Conservation (phyloP, 37 sponge, comb jelly and placozoan genomes). For the Spongilla lacustris region DNA sequence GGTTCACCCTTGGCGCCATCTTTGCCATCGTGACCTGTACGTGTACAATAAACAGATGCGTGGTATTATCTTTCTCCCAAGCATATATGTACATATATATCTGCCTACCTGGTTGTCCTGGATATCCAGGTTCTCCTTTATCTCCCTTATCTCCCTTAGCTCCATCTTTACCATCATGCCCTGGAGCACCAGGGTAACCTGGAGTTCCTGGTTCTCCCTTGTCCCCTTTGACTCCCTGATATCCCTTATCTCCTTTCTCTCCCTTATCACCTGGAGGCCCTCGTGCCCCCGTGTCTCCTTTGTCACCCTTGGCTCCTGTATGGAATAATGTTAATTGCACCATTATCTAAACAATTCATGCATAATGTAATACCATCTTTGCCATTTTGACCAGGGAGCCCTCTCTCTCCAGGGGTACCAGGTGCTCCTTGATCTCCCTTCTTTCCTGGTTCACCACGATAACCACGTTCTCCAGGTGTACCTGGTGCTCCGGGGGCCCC, state of each 20-base stretch:
- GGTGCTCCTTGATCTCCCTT: slow-evolving; percentile 19
- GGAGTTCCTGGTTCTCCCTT: slow-evolving; percentile 62
- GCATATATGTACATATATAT: too few relatives aligned
- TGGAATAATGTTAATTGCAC: too few relatives aligned
- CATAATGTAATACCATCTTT: too few relatives aligned
- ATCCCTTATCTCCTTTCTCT: slow-evolving; percentile 64
- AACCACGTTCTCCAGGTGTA: too few relatives aligned
- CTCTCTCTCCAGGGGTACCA: slow-evolving; percentile 42
- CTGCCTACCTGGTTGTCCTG: neutral
- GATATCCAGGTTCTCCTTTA: slow-evolving; percentile 8
- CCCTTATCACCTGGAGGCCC: neutral
- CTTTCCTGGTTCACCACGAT: neutral
- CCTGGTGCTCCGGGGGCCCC: too few relatives aligned
- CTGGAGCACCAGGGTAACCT: slow-evolving; percentile 8
- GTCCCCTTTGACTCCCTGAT: too few relatives aligned
- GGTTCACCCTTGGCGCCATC: too few relatives aligned
- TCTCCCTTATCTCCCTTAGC: neutral
- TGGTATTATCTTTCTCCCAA: too few relatives aligned
- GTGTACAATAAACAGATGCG: neutral
- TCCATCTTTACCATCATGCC: neutral
- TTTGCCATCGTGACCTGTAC: neutral
- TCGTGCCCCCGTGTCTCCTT: too few relatives aligned
- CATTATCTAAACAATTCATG: too few relatives aligned
- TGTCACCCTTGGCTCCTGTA: too few relatives aligned
- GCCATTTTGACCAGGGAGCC: slow-evolving; percentile 45